Evolutionary conservation across 2,888 invertebrate species (phyloP), one percentile per base, ranked within the genome.

Genomic region (Xylocampa areola): DNA sequence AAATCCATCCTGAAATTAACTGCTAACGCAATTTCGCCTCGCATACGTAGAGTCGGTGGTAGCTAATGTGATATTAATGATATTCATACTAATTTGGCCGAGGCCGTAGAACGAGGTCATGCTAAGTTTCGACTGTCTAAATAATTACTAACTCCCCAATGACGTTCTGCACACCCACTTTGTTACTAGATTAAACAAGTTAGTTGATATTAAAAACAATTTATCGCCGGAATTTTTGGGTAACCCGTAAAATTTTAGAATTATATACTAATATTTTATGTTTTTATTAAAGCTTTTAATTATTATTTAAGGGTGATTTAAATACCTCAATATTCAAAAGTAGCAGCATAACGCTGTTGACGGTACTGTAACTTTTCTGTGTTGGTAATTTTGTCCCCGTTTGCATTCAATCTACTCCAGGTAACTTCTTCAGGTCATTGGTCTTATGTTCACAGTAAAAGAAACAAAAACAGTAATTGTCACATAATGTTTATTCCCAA

Each of bases 401-500:
- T 19, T 0, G 2, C 1, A 32, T 14, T n/a, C 8, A 14, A 10
- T 6, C 11, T 27, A 35, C 2, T 6, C 16, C 11, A 4, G 10
- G 23, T 13, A 44, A n/a, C n/a, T 16, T 13, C 0, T 14, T 8
- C 16, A 71, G 68, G 50, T 49, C 25, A 10, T 47, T 10, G 14
- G 14, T 36, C 29, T 29, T 3, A 32, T 14, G 8, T 45, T n/a
- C 36, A 47, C 36, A 53, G 11, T 62, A 84, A 89, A 88, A 83
- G 80, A 89, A 90, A 90, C 86, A 91, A 89, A 74, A 77, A 73
- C 74, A 72, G 75, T 84, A 82, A 87, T 93, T 95, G 82, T 95
- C 94, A 95, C 95, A 95, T 95, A 76, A 95, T 94, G 92, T 95
- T 95, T 95, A 95, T 95, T 95, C 95, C 95, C 95, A 95, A 95